A percentile compares a stretch with the other conserved stretches of the same genome.
These are phyloP conservation scores for Bellardia bayeri DNA, from an alignment of 2,888 invertebrate species.

Conservation along the genomic window DNA sequence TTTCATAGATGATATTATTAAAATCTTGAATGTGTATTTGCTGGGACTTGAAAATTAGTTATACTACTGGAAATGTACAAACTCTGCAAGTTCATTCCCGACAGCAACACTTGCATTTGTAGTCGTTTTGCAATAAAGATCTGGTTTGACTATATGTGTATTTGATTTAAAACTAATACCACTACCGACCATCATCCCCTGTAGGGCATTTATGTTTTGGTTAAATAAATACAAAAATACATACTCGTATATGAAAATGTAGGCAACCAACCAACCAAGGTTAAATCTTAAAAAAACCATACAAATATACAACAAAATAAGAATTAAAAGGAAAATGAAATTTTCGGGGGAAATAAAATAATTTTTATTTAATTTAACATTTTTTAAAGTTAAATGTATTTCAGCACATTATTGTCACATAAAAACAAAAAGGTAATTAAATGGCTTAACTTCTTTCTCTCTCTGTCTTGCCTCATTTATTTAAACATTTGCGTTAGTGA, in stretches of 20 bases:
- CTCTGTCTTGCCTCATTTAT: neutral
- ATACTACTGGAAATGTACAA: no score
- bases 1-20: no score
- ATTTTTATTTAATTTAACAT: conserved; percentile 45
- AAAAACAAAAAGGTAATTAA: conserved; percentile 32
- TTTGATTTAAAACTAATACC: neutral
- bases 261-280: conserved; percentile 24
- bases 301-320: neutral
- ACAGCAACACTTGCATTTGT: no score
- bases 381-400: conserved; percentile 25
- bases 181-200: neutral
- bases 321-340: neutral
- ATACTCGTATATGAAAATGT: conserved; percentile 5
- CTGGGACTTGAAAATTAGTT: no score
- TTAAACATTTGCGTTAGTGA: neutral
- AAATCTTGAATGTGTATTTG: no score
- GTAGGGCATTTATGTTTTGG: neutral
- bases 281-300: neutral
- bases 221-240: neutral
- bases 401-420: neutral
- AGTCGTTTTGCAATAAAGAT: no score
- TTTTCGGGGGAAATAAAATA: neutral
- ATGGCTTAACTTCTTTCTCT: neutral
- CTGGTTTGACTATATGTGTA: no score
- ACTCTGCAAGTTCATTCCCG: no score